phyloP scores from a whole-genome alignment of 2,113 vertebrate species.

The Thomomys bottae region DNA sequence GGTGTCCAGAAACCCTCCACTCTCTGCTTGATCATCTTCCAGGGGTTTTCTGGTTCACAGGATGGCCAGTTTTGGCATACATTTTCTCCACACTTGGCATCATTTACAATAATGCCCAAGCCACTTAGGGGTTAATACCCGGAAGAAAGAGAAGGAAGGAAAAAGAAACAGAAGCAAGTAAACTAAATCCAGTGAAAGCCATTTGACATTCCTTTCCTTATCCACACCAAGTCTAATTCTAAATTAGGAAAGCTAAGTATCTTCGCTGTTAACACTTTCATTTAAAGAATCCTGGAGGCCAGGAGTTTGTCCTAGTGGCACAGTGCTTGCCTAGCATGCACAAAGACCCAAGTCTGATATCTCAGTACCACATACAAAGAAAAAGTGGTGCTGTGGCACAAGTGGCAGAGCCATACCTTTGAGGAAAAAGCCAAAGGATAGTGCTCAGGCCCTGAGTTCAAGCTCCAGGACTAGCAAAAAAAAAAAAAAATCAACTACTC shows the following conservation, averaged over 20 bases:
- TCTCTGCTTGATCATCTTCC: neutral
- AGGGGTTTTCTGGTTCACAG: slow-evolving; percentile 7
- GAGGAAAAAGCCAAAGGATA: no score
- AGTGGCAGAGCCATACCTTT: no score
- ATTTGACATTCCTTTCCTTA: neutral
- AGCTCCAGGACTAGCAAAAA: no score
- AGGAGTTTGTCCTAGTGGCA: no score
- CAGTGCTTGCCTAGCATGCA: no score
- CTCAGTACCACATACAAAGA: no score
- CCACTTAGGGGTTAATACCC: neutral
- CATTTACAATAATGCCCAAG: neutral
- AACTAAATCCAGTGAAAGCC: neutral
- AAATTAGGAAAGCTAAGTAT: slow-evolving; percentile 40
- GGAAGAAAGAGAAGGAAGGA: neutral
- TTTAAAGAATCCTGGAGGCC: slow-evolving; percentile 43
- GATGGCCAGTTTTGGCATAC: neutral
- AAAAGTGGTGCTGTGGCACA: no score
- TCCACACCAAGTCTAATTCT: slow-evolving; percentile 32
- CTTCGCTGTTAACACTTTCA: slow-evolving; percentile 39
- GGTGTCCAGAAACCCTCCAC: neutral
- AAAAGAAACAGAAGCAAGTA: neutral
- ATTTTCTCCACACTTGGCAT: slow-evolving; percentile 2
- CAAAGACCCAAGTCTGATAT: no score
- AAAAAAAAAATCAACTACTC: no score
- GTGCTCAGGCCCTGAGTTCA: no score